phyloP scores from a whole-genome alignment of 2,888 invertebrate species.

The Diarsia rubi region DNA sequence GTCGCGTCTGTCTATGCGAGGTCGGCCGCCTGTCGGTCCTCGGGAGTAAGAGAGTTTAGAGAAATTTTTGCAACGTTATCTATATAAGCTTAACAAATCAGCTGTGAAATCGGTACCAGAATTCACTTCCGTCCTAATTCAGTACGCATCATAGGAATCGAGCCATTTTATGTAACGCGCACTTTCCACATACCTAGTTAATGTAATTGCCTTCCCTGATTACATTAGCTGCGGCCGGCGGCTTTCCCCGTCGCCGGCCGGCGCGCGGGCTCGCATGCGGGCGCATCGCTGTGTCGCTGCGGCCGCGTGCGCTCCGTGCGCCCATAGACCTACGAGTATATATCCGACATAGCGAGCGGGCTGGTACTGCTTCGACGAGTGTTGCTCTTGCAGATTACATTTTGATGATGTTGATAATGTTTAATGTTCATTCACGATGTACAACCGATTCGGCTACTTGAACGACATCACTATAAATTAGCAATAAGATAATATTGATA shows the following conservation, averaged over 20 bases:
- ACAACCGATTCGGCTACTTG: slow-evolving; percentile 86
- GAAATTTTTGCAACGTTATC: slow-evolving; percentile 88
- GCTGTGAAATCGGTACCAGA: slow-evolving; percentile 90
- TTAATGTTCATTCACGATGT: slow-evolving; percentile 76
- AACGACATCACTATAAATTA: slow-evolving; percentile 86
- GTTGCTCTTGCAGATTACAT: slow-evolving; percentile 84
- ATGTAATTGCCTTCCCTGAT: slow-evolving; percentile 88
- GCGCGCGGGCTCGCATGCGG: slow-evolving; percentile 52
- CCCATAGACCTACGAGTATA: slow-evolving; percentile 42
- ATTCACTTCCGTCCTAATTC: slow-evolving; percentile 91
- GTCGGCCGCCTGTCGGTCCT: slow-evolving; percentile 78
- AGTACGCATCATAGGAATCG: slow-evolving; percentile 90
- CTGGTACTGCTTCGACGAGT: slow-evolving; percentile 88
- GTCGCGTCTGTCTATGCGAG: slow-evolving; percentile 82
- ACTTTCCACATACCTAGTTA: slow-evolving; percentile 85
- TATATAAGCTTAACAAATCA: slow-evolving; percentile 90
- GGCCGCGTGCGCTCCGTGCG: slow-evolving; percentile 38
- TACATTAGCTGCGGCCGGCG: slow-evolving; percentile 82
- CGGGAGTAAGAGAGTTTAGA: slow-evolving; percentile 84
- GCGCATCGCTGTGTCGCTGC: slow-evolving; percentile 29
- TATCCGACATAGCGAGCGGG: slow-evolving; percentile 81
- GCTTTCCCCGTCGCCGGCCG: slow-evolving; percentile 69
- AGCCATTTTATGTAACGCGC: slow-evolving; percentile 91
- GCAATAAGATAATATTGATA: slow-evolving; percentile 90
- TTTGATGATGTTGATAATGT: slow-evolving; percentile 77